Evolutionary conservation across 2,888 invertebrate species (phyloP), one percentile per base, ranked within the genome.

Genomic region (Trachelus troglodyta): DNA sequence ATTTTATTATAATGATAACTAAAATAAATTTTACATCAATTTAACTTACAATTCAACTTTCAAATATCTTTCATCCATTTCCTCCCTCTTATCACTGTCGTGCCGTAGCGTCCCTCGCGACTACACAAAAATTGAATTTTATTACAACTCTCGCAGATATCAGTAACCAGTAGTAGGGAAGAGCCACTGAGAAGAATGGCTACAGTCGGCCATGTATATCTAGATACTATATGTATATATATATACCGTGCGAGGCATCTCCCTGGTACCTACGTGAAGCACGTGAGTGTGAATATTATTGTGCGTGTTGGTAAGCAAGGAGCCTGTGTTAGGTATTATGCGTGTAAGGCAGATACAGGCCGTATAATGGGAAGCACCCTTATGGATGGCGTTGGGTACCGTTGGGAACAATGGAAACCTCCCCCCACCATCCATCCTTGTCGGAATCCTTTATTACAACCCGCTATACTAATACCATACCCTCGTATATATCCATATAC

Each of bases 391-490:
- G 87, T 88, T 85, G 88, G 87, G 88, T 87, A 87, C 88, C 88
- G 84, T 82, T 80, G 89, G 88, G 89, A 90, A 91, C 91, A 91
- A 91, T 91, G 88, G 87, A 84, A 83, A 81, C 79, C 35, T 35
- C 81, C 84, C 83, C 81, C 81, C 80, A 82, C 83, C 87, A 89
- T 89, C 87, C 87, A 88, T 91, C 90, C 89, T 90, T 88, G 89
- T 89, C 87, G 86, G 88, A 91, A 90, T 91, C 90, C 89, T 90
- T 89, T 90, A 90, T 91, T 91, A 86, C 87, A 82, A 83, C 83
- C 83, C 83, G 80, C 79, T 81, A 85, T 84, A 85, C 82, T 80
- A 79, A 82, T 76, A 76, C 74, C 77, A 73, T 83, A 82, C 82
- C 80, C 83, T 80, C 81, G 79, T 85, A 83, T 82, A 84, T 81